phyloP scores from a whole-genome alignment of 1,140 invertebrate genomes.

The Bombyx mandarina region DNA sequence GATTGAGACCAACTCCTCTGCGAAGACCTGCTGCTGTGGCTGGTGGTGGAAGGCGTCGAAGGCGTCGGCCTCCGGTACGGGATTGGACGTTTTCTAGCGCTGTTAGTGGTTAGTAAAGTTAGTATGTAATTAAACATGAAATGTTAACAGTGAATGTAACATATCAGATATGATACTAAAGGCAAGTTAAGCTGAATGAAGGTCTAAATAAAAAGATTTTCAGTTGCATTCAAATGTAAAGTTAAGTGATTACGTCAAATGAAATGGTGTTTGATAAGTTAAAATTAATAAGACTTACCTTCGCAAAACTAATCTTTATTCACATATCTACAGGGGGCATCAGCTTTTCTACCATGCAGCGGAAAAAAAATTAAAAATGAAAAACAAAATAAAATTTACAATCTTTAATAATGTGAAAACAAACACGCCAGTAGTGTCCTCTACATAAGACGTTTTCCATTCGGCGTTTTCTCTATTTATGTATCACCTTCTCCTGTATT shows the following conservation, averaged over 20 bases:
- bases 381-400: conserved; percentile 49
- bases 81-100: conserved; percentile 90
- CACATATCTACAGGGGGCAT: neutral
- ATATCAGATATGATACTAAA: neutral
- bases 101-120: conserved; percentile 60
- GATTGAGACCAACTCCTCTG: conserved; percentile 53
- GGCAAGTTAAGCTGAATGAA: neutral
- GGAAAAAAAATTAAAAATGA: conserved; percentile 59
- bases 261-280: too few relatives aligned
- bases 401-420: conserved; percentile 61
- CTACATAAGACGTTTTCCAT: conserved; percentile 17
- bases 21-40: conserved; percentile 74
- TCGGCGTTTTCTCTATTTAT: conserved; percentile 15
- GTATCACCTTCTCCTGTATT: conserved; percentile 55
- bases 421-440: conserved; percentile 47
- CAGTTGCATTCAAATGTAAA: too few relatives aligned
- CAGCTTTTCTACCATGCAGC: conserved; percentile 59
- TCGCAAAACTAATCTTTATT: conserved; percentile 1
- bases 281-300: too few relatives aligned
- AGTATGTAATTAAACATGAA: conserved; percentile 5
- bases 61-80: conserved; percentile 89
- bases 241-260: too few relatives aligned
- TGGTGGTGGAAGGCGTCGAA: conserved; percentile 78
- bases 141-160: neutral
- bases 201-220: neutral